Evolutionary conservation across 2,113 vertebrate species (phyloP).

Genomic region (Aegithalos caudatus): DNA sequence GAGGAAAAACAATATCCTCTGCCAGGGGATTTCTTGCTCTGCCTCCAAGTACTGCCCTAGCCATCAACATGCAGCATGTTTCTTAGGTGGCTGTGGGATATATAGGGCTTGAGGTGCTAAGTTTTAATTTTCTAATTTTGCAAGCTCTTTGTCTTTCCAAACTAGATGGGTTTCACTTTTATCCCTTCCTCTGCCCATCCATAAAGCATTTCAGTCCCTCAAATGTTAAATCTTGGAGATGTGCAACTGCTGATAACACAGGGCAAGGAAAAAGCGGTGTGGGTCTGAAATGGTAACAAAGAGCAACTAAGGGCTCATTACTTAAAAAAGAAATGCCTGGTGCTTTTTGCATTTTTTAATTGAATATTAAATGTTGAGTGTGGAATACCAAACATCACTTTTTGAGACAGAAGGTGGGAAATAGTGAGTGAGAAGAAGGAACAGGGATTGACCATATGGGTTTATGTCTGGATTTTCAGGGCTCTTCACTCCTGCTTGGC

Average conservation of each 20-base stretch:
- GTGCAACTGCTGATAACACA: background rate
- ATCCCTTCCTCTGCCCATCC: background rate
- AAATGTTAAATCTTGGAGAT: background rate
- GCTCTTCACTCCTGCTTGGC: background rate
- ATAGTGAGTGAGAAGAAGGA: background rate
- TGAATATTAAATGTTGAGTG: background rate
- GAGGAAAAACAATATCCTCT: background rate
- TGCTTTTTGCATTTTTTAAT: background rate
- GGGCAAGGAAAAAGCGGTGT: background rate
- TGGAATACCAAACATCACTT: background rate
- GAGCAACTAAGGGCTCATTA: background rate
- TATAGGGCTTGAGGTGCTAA: background rate
- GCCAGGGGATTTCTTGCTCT: background rate
- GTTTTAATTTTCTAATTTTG: conserved; percentile 18
- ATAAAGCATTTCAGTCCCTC: background rate
- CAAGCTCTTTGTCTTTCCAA: conserved; percentile 9
- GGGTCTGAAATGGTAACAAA: background rate
- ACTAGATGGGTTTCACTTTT: background rate
- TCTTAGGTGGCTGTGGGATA: background rate
- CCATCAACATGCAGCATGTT: background rate
- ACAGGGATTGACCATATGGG: background rate
- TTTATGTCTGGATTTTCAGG: background rate
- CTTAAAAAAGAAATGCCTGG: background rate
- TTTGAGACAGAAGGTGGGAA: background rate
- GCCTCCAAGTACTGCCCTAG: background rate